A percentile compares a stretch with the other conserved stretches of the same genome.
phyloP scores from a whole-genome alignment of 2,888 invertebrate genomes.

The Cordylochernes scorpioides region DNA sequence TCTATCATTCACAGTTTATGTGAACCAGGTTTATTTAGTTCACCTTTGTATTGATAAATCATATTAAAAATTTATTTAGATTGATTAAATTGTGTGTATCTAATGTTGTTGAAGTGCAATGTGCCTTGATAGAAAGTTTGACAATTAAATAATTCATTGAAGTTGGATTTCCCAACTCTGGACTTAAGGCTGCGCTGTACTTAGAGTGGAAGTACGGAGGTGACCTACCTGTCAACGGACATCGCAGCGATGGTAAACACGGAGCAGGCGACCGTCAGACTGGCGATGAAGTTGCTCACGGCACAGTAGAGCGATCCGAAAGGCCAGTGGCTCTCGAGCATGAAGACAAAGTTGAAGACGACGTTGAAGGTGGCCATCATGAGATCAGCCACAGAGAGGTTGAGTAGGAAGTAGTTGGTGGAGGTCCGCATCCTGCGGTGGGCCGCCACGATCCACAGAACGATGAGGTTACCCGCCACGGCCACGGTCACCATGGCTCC shows the following conservation, averaged over 20 bases:
- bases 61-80: no score
- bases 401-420: conserved; percentile 14
- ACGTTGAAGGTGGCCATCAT: conserved; percentile 13
- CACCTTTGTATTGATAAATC: no score
- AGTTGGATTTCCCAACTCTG: no score
- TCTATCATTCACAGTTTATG: no score
- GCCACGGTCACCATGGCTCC: conserved; percentile 48
- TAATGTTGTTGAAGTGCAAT: no score
- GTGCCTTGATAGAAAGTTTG: no score
- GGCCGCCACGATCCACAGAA: conserved; percentile 58
- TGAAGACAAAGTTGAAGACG: conserved; percentile 14
- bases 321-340: conserved; percentile 15
- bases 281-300: conserved; percentile 13
- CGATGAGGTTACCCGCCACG: conserved; percentile 60
- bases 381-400: conserved; percentile 14
- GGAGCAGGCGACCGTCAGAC: conserved; percentile 12
- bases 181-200: no score
- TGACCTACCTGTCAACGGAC: conserved; percentile 14
- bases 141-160: no score
- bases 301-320: conserved; percentile 13
- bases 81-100: no score
- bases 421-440: conserved; percentile 14
- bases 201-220: no score
- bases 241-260: conserved; percentile 14
- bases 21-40: no score